A percentile compares a stretch with the other conserved stretches of the same genome.
phyloP scores from a whole-genome alignment of 2,888 invertebrate genomes.

The Hirtodrosophila duncani region DNA sequence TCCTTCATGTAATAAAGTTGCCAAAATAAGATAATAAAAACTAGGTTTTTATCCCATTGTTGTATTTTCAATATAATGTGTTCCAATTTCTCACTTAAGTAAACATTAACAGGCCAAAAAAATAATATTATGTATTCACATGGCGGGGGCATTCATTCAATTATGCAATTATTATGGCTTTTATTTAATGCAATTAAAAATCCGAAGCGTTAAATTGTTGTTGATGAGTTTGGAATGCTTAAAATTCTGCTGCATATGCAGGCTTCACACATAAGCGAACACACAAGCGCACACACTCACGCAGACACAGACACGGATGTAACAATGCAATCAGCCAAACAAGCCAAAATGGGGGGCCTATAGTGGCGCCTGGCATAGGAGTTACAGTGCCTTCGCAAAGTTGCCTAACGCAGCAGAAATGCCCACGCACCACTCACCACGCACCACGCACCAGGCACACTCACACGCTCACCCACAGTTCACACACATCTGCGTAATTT shows the following conservation, averaged over 20 bases:
- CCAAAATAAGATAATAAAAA: too few relatives aligned
- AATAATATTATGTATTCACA: too few relatives aligned
- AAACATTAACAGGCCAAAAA: not conserved
- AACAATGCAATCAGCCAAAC: slow-evolving; percentile 55
- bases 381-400: slow-evolving; percentile 41
- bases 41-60: too few relatives aligned
- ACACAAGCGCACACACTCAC: not conserved
- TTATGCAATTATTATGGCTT: slow-evolving; percentile 72
- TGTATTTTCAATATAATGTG: too few relatives aligned
- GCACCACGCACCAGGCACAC: not conserved
- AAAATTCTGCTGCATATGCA: slow-evolving; percentile 59
- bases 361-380: slow-evolving; percentile 12
- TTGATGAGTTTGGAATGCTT: slow-evolving; percentile 8
- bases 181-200: slow-evolving; percentile 73
- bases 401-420: slow-evolving; percentile 70
- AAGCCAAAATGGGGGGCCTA: slow-evolving; percentile 25
- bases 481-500: slow-evolving; percentile 54
- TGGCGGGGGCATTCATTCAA: slow-evolving; percentile 47
- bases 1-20: too few relatives aligned
- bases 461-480: not conserved
- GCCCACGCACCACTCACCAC: slow-evolving; percentile 9
- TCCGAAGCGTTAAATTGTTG: slow-evolving; percentile 54
- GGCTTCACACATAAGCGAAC: slow-evolving; percentile 16
- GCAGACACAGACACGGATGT: slow-evolving; percentile 18
- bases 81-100: too few relatives aligned